Percentiles rank a stretch among this genome's conserved stretches.
These are phyloP conservation scores for Stictonetta naevosa DNA, from an alignment of 2,113 vertebrate species.

Conservation along the genomic window DNA sequence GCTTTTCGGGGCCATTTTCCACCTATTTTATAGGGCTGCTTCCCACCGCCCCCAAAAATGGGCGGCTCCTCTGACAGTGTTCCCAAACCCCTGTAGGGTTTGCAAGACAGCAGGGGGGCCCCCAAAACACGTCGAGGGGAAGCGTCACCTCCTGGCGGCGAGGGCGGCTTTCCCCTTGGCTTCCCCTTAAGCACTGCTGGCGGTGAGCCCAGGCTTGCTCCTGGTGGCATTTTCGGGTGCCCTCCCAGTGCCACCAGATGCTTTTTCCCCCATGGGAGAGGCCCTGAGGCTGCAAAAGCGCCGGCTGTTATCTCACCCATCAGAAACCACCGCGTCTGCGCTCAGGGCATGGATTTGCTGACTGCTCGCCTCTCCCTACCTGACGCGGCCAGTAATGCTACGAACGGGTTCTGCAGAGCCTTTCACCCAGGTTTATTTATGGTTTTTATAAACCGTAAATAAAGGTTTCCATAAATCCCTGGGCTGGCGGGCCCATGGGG, in stretches of 20 bases:
- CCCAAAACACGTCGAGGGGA: no score
- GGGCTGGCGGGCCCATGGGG: no score
- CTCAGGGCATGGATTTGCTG: neutral
- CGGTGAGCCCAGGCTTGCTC: no score
- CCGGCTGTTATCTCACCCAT: neutral
- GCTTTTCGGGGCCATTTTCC: neutral
- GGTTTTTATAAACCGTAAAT: neutral
- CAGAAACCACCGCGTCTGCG: neutral
- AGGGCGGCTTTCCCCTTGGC: no score
- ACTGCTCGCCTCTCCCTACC: constrained; percentile 1
- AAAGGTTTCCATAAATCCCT: neutral
- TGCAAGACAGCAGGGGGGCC: neutral
- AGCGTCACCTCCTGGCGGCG: no score
- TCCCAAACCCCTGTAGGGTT: neutral
- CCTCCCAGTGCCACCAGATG: no score
- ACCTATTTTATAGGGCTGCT: accelerated
- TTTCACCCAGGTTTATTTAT: no score
- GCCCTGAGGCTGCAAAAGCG: no score
- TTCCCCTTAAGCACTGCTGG: no score
- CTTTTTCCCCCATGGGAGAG: no score
- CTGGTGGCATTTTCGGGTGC: no score
- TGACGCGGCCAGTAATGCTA: neutral
- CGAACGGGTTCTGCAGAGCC: no score
- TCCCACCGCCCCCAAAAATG: accelerated
- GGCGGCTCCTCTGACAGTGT: neutral